Evolutionary conservation across 2,113 vertebrate genomes (phyloP), one percentile per base, ranked within the genome.

Genomic region (Pelodiscus sinensis): DNA sequence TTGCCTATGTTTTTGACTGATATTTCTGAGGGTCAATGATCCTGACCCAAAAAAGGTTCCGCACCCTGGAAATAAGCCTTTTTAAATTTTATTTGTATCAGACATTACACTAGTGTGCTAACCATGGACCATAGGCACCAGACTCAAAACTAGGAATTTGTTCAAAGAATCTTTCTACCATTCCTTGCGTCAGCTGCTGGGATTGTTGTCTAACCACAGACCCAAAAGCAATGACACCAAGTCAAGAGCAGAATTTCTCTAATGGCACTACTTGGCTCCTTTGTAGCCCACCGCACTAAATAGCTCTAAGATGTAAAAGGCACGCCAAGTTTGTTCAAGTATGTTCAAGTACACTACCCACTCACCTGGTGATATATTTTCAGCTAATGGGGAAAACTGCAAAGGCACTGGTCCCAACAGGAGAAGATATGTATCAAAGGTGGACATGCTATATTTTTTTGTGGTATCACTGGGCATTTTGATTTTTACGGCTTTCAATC

Each of bases 331-430:
- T n/a, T n/a, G n/a, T n/a, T n/a, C n/a, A n/a, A n/a, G n/a, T n/a
- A n/a, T n/a, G n/a, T n/a, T n/a, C n/a, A n/a, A 31, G 7, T 21
- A 60, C 6, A 11, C 13, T 44, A 11, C 31, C 54, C 6, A 22
- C 60, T 0, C 11, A 68, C 21, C 10, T 0, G 4, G 8, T 11
- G 35, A 29, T 9, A 11, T 2, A 7, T 75, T 15, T 24, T 8
- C 82, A 9, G 35, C 11, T 35, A 1, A n/a, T 18, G 54, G 0
- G 3, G 51, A 12, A 16, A 44, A 25, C 0, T 3, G 18, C 35
- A 22, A 27, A 51, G 44, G 44, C 52, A 51, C 1, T 65, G 0
- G 21, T 25, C 29, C 12, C 35, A 22, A 4, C 38, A 56, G 29
- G 24, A 9, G 9, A 25, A 9, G 8, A 27, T 14, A 15, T 58